Conservation (phyloP, 2,113 vertebrate species). For the Microtus oregoni region DNA sequence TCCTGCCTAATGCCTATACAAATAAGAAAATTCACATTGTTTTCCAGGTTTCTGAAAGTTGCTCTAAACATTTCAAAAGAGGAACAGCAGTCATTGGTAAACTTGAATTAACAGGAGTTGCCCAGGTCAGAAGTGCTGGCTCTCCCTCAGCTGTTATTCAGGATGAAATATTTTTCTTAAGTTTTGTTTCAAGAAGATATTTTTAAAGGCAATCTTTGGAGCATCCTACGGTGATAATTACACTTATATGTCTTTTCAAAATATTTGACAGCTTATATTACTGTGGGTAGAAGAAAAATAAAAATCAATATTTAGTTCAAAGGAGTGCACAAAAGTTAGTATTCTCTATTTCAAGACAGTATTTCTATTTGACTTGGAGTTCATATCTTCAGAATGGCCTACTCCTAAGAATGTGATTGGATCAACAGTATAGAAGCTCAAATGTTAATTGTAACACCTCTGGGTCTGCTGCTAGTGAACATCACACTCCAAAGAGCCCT, state of each 20-base stretch:
- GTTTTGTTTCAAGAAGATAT: conserved; percentile 57
- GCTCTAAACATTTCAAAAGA: conserved; percentile 36
- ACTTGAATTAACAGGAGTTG: conserved; percentile 62
- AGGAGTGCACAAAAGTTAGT: conserved; percentile 41
- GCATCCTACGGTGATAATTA: conserved; percentile 73
- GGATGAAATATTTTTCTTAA: conserved; percentile 63
- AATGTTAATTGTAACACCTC: background rate
- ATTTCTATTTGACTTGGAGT: conserved; percentile 17
- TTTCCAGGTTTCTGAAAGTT: background rate
- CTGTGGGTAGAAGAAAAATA: conserved; percentile 40
- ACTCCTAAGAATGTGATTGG: background rate
- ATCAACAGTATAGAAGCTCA: background rate
- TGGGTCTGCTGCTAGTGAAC: background rate
- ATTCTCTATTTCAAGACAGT: conserved; percentile 28
- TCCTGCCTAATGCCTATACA: background rate
- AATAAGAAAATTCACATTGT: background rate
- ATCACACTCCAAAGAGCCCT: background rate
- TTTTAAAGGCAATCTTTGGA: conserved; percentile 68
- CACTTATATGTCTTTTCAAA: conserved; percentile 73
- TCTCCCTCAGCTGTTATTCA: conserved; percentile 63
- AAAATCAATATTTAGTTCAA: conserved; percentile 71
- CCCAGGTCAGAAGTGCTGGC: conserved; percentile 44
- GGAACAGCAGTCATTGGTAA: conserved; percentile 19
- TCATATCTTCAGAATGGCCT: conserved; percentile 6
- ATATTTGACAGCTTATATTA: conserved; percentile 61